Percentiles rank a stretch among this genome's conserved stretches.
Conservation (phyloP, 2,797 vertebrate genomes). For the Bufotes viridis region DNA sequence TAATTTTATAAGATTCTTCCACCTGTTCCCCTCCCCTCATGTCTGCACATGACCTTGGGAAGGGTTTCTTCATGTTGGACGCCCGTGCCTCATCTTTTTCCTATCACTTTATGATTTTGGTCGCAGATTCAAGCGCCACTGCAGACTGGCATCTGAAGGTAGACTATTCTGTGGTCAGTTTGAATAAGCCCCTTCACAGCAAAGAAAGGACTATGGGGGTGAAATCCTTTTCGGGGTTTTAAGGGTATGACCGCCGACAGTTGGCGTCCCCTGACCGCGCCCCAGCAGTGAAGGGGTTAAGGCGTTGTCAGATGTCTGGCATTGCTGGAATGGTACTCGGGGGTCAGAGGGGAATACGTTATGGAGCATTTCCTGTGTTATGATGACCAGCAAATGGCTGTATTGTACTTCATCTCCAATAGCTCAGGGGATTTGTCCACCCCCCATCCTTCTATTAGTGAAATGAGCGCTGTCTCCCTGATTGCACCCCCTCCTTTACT, state of each 20-base stretch:
- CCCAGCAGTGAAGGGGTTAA: slow-evolving; percentile 30
- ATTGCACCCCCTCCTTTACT: slow-evolving; percentile 35
- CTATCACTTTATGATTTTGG: not conserved
- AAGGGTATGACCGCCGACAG: not conserved
- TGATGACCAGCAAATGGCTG: slow-evolving; percentile 48
- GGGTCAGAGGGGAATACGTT: slow-evolving; percentile 45
- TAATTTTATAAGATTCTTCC: too few species aligned
- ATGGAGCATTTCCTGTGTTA: slow-evolving; percentile 59
- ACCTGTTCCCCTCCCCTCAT: too few species aligned
- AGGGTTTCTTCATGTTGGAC: not conserved
- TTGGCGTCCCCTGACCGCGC: not conserved
- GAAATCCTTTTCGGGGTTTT: not conserved
- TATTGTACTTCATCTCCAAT: slow-evolving; percentile 57
- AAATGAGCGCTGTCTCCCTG: slow-evolving; percentile 44
- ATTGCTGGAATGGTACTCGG: slow-evolving; percentile 39
- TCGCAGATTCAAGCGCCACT: not conserved
- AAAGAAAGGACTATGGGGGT: not conserved
- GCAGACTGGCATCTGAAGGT: not conserved
- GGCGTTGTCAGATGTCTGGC: slow-evolving; percentile 45
- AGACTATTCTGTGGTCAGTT: not conserved
- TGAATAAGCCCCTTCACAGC: not conserved
- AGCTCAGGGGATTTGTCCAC: slow-evolving; percentile 23
- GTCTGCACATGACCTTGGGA: too few species aligned
- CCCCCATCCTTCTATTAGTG: slow-evolving; percentile 14
- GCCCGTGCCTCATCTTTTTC: not conserved